Evolutionary conservation across 2,797 vertebrate species (phyloP).

Genomic region (Poeciliopsis infans): DNA sequence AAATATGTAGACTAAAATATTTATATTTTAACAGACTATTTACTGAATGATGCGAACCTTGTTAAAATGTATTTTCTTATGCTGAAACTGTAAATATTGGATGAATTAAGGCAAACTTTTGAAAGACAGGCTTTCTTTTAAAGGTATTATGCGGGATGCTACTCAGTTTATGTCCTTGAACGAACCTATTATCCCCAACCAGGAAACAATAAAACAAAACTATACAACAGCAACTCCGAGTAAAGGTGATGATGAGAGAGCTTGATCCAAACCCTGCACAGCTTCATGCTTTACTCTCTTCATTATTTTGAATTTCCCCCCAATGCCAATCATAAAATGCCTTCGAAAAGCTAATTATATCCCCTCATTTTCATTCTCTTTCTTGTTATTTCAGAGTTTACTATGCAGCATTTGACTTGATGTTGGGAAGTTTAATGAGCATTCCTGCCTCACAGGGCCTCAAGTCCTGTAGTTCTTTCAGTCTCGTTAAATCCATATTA

Average conservation of each 20-base stretch:
- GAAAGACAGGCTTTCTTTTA: not conserved
- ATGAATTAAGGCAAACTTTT: not conserved
- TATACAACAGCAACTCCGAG: not conserved
- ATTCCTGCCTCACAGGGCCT: constrained; percentile 31
- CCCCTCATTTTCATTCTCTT: not conserved
- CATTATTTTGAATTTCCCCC: constrained; percentile 11
- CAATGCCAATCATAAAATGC: not conserved
- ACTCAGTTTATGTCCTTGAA: not conserved
- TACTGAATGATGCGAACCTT: not conserved
- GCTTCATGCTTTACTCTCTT: constrained; percentile 13
- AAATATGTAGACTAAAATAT: too few species aligned
- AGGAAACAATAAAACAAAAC: not conserved
- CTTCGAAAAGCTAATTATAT: constrained; percentile 24
- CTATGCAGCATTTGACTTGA: constrained; percentile 15
- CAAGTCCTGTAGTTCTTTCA: constrained; percentile 19
- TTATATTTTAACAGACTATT: not conserved
- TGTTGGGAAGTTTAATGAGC: constrained; percentile 42
- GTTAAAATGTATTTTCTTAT: not conserved
- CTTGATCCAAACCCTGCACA: not conserved
- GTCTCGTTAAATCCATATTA: constrained; percentile 46
- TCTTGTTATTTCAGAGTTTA: constrained; percentile 4
- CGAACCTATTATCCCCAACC: not conserved
- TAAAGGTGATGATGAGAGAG: not conserved
- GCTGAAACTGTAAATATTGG: not conserved
- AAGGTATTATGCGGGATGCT: not conserved